Evolutionary conservation across 2,113 vertebrate species (phyloP).

Genomic region (Bubo bubo): DNA sequence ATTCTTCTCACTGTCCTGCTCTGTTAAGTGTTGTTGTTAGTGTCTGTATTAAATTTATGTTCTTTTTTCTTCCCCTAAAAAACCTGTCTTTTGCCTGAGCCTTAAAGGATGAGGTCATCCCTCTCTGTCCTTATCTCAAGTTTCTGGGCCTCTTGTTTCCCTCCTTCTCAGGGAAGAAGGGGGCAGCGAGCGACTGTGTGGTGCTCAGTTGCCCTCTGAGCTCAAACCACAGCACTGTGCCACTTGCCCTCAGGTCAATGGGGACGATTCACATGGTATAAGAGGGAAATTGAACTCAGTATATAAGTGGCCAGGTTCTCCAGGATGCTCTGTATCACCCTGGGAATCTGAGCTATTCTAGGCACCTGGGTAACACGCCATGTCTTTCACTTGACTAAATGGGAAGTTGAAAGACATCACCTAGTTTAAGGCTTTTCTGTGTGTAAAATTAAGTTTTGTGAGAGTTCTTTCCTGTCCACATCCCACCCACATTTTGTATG

Average conservation of each 20-base stretch:
- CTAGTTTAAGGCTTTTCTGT: not conserved
- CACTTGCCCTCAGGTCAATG: not conserved
- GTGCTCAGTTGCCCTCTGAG: too few species aligned
- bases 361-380: not conserved
- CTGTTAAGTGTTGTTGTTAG: too few species aligned
- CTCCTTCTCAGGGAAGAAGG: too few species aligned
- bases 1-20: too few species aligned
- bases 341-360: not conserved
- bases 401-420: not conserved
- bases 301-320: not conserved
- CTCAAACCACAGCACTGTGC: not conserved
- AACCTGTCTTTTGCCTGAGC: too few species aligned
- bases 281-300: not conserved
- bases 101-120: too few species aligned
- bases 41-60: too few species aligned
- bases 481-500: not conserved
- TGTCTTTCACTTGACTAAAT: not conserved
- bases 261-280: not conserved
- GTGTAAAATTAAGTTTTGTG: not conserved
- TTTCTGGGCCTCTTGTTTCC: too few species aligned
- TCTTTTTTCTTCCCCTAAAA: too few species aligned
- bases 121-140: too few species aligned
- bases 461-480: not conserved
- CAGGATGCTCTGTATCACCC: not conserved
- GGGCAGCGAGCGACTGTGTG: too few species aligned